Conservation (phyloP, 2,888 invertebrate genomes). For the Drosophila silvestris region DNA sequence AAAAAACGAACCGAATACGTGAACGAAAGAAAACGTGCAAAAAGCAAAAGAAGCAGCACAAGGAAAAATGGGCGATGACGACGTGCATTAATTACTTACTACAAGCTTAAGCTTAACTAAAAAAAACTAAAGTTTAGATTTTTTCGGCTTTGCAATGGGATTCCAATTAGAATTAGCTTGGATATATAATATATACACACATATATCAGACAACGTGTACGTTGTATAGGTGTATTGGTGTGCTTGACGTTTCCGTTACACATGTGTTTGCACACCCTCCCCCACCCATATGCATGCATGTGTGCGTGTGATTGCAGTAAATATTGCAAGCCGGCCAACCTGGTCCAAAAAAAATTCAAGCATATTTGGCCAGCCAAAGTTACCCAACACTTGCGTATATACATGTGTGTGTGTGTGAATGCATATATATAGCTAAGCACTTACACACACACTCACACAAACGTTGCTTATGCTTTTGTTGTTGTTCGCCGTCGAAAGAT, state of each 20-base stretch:
- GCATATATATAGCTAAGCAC: conserved; percentile 36
- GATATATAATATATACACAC: conserved; percentile 12
- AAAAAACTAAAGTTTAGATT: conserved; percentile 53
- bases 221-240: conserved; percentile 29
- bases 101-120: conserved; percentile 46
- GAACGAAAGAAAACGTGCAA: conserved; percentile 74
- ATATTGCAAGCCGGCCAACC: conserved; percentile 70
- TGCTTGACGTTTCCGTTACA: conserved; percentile 66
- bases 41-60: conserved; percentile 38
- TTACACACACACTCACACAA: conserved; percentile 29
- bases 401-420: conserved; percentile 13
- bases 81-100: conserved; percentile 63
- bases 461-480: conserved; percentile 27
- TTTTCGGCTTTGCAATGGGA: conserved; percentile 24
- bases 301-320: conserved; percentile 31
- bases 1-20: conserved; percentile 56
- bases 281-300: conserved; percentile 11
- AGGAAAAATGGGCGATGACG: conserved; percentile 74
- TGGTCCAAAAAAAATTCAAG: conserved; percentile 44
- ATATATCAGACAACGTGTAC: conserved; percentile 66
- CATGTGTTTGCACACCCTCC: conserved; percentile 19
- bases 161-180: conserved; percentile 48
- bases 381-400: conserved; percentile 67
- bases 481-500: conserved; percentile 74
- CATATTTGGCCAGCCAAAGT: conserved; percentile 55